Evolutionary conservation across 1,140 invertebrate genomes (phyloP), one percentile per base, ranked within the genome.

Genomic region (Rhyzopertha dominica): DNA sequence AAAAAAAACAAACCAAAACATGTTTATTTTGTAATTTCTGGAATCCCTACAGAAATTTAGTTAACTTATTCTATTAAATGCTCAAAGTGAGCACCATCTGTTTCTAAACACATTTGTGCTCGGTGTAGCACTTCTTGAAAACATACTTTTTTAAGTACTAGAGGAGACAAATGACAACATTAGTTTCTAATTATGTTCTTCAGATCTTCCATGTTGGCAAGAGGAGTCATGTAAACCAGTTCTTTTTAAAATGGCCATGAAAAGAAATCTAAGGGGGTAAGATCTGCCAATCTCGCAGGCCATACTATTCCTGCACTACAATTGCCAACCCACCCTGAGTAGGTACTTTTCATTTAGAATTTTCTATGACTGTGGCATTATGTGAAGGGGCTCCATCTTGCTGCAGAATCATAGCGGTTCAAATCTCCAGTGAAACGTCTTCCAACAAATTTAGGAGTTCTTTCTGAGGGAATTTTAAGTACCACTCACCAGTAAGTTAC

Each of bases 241-340:
- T 30, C 29, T 30, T 30, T 30, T 30, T 13, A 30, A 30, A 30
- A 30, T 30, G 29, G 29, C 29, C 29, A 30, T 30, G 17, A 30
- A 30, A 30, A 30, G 29, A 4, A 30, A 30, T 30, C 29, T 30
- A 3, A 30, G 29, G 9, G 29, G 29, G 29, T 30, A 16, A 30
- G 29, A 30, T 30, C 29, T 30, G 29, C 12, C 29, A 10, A 30
- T 30, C 29, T 30, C 9, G 29, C 29, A 30, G 29, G 9, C 3
- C 9, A 30, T 30, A 16, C 29, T 30, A 30, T 9, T 30, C 29
- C 9, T 30, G 29, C 29, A 30, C 29, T 30, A 16, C 29, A 10
- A 30, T 30, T 30, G 17, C 29, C 3, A 30, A 30, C 29, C n/a
- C 29, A 30, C 9, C 9, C 29, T 30, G 29, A n/a, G n/a, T n/a